Percentiles rank a stretch among this genome's conserved stretches.
These are phyloP conservation scores for Aviceda subcristata DNA, from an alignment of 2,113 vertebrate species.

Conservation along the genomic window DNA sequence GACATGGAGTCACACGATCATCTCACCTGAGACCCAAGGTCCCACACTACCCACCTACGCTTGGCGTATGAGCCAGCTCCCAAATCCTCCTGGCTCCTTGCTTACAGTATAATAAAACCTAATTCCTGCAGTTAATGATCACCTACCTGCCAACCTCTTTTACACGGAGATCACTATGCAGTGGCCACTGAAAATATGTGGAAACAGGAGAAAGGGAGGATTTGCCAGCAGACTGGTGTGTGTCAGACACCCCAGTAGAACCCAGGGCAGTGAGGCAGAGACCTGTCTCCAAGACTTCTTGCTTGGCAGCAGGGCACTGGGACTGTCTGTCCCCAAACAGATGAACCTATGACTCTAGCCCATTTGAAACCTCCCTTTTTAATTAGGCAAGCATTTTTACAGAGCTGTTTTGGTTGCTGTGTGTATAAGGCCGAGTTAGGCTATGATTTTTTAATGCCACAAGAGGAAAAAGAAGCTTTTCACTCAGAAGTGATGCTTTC, in stretches of 20 bases:
- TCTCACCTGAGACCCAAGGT: neutral
- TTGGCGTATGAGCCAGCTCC: neutral
- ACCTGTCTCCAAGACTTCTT: neutral
- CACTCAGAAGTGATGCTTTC: neutral
- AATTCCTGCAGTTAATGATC: neutral
- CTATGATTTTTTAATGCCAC: neutral
- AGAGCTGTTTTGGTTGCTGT: neutral
- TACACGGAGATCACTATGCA: neutral
- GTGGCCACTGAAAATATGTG: neutral
- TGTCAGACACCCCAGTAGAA: neutral
- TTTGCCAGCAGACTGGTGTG: neutral
- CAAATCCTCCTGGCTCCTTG: neutral
- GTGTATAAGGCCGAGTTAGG: neutral
- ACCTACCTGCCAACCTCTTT: neutral
- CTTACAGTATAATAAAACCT: neutral
- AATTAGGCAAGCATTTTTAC: neutral
- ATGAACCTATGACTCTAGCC: neutral
- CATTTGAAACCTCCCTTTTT: neutral
- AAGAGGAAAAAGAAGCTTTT: neutral
- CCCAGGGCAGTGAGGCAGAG: rapidly evolving
- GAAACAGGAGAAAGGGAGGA: neutral
- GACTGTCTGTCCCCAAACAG: neutral
- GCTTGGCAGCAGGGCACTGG: neutral
- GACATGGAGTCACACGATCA: neutral
- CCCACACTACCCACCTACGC: rapidly evolving